Evolutionary conservation across 1,140 invertebrate genomes (phyloP), one percentile per base, ranked within the genome.

Genomic region (Drosophila mojavensis): DNA sequence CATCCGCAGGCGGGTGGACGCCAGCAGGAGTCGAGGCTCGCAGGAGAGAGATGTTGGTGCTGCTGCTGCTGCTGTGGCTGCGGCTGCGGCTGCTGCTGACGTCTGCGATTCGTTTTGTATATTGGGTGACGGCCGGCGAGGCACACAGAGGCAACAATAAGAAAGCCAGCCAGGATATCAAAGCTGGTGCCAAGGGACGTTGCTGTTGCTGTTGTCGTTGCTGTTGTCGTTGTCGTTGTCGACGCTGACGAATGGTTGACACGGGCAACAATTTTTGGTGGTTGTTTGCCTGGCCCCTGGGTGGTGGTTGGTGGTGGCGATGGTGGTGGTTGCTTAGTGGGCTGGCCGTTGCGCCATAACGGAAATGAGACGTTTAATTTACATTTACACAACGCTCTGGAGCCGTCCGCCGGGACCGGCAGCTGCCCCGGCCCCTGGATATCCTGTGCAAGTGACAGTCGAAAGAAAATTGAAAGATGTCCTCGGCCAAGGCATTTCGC

Each of bases 311-410:
- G 60, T 36, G 13, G 51, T 64, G 78, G 30, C 67, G 78, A 67
- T 77, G 30, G 15, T 53, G 26, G 63, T 54, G 15, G 53, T 43
- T 48, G 50, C 60, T 43, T 66, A 39, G 56, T 39, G 53, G 51
- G 15, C 15, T 61, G 58, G 63, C 62, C 63, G 41, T 58, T 62
- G 67, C 51, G 79, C 75, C 76, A 80, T 88, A 80, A 79, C 83
- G 83, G 83, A 86, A 86, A 86, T 86, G 83, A 86, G 83, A 86
- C 83, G 83, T 83, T 86, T 86, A 86, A 86, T 86, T 86, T 86
- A 83, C 83, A 86, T 86, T 86, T 81, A 82, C 82, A 86, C 83
- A 86, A 84, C 67, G 75, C 83, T 53, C 43, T 48, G 54, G 55
- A 63, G 48, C 53, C 55, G 70, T 65, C 67, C 60, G 56, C 54